Evolutionary conservation across 2,888 invertebrate genomes (phyloP), one percentile per base, ranked within the genome.

Genomic region (Balanococcus diminutus): DNA sequence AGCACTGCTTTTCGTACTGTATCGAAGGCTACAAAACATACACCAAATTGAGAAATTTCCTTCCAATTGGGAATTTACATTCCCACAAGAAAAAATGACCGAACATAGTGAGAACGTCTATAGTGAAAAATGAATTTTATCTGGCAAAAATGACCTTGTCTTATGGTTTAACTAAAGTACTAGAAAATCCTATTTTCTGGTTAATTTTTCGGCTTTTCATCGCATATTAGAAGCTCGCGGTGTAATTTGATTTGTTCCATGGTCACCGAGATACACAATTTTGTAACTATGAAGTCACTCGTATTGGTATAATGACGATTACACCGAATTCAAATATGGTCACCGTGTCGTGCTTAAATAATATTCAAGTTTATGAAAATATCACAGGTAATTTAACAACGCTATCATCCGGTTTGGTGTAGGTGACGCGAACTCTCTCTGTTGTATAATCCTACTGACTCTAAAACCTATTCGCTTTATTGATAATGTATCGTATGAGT

Each of bases 181-280:
- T 67, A 67, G 61, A 67, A 67, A 67, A 67, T 67, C 61, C 28
- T 25, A 67, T 67, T 67, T 67, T 67, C 61, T 67, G 61, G 28
- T 67, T 11, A 28, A 2, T 67, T 67, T 67, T 67, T 67, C 61
- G 25, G 11, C 3, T 67, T 28, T 67, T 67, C 25, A 11, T 67
- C 25, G 11, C 28, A 11, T 28, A 25, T 4, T 6, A 67, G 28
- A n/a, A n/a, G 11, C 14, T 67, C n/a, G n/a, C n/a, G 28, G 25
- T 25, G 61, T 67, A 67, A 67, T 67, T 22, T 28, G 61, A 67
- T 67, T 67, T 67, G 61, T 67, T 67, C 25, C 61, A 25, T 67
- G 61, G 61, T 11, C 25, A 25, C 28, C 19, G 9, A 22, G 9
- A 9, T 67, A n/a, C 25, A 19, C n/a, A n/a, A n/a, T n/a, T n/a